Evolutionary conservation across 1,140 invertebrate genomes (phyloP).

Genomic region (Cardiocondyla obscurior): DNA sequence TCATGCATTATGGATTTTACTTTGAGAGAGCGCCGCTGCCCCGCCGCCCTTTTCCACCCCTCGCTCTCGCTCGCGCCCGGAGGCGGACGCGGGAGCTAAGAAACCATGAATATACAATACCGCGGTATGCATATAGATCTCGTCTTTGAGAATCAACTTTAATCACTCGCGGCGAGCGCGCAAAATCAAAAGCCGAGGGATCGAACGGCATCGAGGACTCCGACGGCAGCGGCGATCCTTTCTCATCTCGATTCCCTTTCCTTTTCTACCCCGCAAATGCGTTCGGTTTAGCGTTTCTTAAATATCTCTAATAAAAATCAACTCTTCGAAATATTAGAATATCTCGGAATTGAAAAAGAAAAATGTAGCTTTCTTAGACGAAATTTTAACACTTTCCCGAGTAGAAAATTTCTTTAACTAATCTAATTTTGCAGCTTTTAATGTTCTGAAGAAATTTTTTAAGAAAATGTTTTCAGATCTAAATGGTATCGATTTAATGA

Average conservation of each 20-base stretch:
- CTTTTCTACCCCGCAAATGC: too few relatives aligned
- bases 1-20: conserved; percentile 84
- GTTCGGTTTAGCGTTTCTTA: too few relatives aligned
- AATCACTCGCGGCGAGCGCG: conserved; percentile 69
- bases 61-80: conserved; percentile 37
- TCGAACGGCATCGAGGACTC: conserved; percentile 9
- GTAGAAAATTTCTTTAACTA: too few relatives aligned
- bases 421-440: too few relatives aligned
- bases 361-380: too few relatives aligned
- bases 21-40: conserved; percentile 73
- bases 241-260: background rate
- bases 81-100: conserved; percentile 77
- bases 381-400: too few relatives aligned
- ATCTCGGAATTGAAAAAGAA: too few relatives aligned
- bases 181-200: conserved; percentile 16
- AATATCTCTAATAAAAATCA: conserved; percentile 14
- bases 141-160: conserved; percentile 79
- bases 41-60: background rate
- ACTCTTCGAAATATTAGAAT: too few relatives aligned
- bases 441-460: background rate
- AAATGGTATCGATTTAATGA: background rate
- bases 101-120: conserved; percentile 85
- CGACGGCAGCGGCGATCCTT: background rate
- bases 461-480: too few relatives aligned
- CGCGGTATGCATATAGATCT: conserved; percentile 78